These are phyloP conservation scores for Anarhynchus alexandrinus DNA, from an alignment of 2,113 vertebrate species.

Conservation along the genomic window DNA sequence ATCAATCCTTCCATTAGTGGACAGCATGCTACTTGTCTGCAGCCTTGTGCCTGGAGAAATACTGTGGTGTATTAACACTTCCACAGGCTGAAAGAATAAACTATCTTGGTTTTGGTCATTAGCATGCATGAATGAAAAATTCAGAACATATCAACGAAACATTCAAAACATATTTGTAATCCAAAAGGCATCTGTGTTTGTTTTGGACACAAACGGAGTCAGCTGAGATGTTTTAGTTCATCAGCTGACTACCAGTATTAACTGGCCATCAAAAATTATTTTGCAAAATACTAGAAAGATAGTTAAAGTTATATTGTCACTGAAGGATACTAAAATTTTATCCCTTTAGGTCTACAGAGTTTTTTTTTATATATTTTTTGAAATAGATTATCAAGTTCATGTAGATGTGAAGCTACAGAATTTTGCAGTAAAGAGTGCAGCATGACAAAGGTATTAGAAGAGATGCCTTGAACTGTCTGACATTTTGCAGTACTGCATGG, in stretches of 20 bases:
- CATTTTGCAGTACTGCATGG: not conserved
- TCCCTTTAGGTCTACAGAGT: not conserved
- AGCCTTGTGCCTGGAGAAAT: not conserved
- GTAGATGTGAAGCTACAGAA: not conserved
- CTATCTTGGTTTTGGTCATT: not conserved
- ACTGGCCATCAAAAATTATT: slow-evolving; percentile 41
- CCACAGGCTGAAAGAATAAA: not conserved
- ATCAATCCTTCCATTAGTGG: not conserved
- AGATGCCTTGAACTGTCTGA: not conserved
- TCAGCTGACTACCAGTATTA: not conserved
- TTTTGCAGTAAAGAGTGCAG: not conserved
- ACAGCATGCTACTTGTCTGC: not conserved
- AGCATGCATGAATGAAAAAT: not conserved
- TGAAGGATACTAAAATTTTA: not conserved
- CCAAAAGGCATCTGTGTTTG: not conserved
- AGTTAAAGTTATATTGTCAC: not conserved
- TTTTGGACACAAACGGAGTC: not conserved
- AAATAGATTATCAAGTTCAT: not conserved
- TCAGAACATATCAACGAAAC: not conserved
- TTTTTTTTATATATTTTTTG: not conserved
- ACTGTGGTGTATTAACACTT: not conserved
- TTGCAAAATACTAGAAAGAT: not conserved
- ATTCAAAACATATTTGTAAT: not conserved
- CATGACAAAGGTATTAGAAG: not conserved
- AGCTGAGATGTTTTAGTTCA: not conserved